A percentile compares a stretch with the other conserved stretches of the same genome.
Conservation (phyloP, 1,140 invertebrate species). For the Nilaparvata lugens region DNA sequence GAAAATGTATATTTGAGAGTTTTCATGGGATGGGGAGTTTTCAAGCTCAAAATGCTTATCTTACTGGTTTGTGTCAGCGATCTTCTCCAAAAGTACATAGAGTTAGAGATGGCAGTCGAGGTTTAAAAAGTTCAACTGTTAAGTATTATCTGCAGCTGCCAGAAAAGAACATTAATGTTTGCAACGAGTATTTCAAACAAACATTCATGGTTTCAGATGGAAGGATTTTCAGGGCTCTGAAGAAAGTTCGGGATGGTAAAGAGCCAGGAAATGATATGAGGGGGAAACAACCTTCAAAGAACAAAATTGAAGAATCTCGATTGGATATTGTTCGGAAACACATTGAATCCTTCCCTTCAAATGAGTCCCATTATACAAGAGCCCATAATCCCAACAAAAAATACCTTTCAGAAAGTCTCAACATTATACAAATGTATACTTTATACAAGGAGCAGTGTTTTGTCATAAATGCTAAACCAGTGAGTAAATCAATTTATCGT, state of each 20-base stretch:
- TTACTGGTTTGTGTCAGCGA: neutral
- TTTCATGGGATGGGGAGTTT: too few species aligned
- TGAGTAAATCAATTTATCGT: conserved; percentile 41
- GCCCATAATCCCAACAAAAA: conserved; percentile 36
- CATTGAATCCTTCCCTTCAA: conserved; percentile 8
- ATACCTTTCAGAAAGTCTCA: conserved; percentile 37
- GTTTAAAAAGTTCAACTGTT: neutral
- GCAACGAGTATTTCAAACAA: conserved; percentile 11
- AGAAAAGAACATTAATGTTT: neutral
- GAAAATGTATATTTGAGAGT: too few species aligned
- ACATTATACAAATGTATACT: conserved; percentile 39
- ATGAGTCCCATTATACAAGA: conserved; percentile 27
- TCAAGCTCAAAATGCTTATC: neutral
- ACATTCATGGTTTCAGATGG: conserved; percentile 10
- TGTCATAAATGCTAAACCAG: conserved; percentile 21
- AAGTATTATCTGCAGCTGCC: neutral
- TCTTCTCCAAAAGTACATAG: neutral
- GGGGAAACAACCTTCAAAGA: neutral
- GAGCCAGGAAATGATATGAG: conserved; percentile 4
- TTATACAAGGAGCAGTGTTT: conserved; percentile 33
- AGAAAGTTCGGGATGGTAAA: conserved; percentile 1
- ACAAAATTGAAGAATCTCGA: conserved; percentile 2
- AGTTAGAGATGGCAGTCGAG: neutral
- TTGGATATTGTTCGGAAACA: neutral
- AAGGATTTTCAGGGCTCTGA: conserved; percentile 5